Percentiles rank a stretch among this genome's conserved stretches.
These are phyloP conservation scores for Capricornis sumatraensis DNA, from an alignment of 2,113 vertebrate genomes.

Conservation along the genomic window DNA sequence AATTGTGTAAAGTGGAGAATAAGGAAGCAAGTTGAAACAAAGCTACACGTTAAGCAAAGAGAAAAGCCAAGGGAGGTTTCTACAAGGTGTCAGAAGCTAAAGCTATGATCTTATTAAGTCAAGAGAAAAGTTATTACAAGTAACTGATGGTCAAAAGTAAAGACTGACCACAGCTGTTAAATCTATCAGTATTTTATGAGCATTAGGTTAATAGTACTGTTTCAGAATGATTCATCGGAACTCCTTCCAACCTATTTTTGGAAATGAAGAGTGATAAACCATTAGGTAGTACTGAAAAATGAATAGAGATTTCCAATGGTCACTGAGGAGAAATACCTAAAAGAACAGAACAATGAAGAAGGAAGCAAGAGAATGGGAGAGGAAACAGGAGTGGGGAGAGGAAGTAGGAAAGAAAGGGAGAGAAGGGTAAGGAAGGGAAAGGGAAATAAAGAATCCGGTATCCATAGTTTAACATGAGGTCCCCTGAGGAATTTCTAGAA, in stretches of 20 bases:
- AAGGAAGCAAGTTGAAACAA: conserved; percentile 34
- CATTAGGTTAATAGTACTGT: neutral
- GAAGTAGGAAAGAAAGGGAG: neutral
- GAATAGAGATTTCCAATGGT: neutral
- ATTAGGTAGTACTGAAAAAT: neutral
- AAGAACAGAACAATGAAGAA: neutral
- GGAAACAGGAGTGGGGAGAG: neutral
- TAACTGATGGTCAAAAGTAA: conserved; percentile 43
- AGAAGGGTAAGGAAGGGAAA: neutral
- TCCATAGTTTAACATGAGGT: neutral
- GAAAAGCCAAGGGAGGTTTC: neutral
- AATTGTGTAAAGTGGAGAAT: conserved; percentile 17
- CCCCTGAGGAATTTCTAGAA: neutral
- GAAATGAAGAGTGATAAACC: conserved; percentile 25
- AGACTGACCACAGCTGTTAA: neutral
- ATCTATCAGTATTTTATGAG: conserved; percentile 19
- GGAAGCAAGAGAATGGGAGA: neutral
- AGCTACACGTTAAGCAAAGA: conserved; percentile 30
- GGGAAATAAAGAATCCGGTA: neutral
- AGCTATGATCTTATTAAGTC: neutral
- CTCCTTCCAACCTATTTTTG: neutral
- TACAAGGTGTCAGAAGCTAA: neutral
- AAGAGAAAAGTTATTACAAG: conserved; percentile 20
- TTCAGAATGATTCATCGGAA: neutral
- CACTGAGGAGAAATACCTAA: neutral